A percentile compares a stretch with the other conserved stretches of the same genome.
These are phyloP conservation scores for Odontomyia ornata DNA, from an alignment of 2,888 invertebrate species.

Conservation along the genomic window DNA sequence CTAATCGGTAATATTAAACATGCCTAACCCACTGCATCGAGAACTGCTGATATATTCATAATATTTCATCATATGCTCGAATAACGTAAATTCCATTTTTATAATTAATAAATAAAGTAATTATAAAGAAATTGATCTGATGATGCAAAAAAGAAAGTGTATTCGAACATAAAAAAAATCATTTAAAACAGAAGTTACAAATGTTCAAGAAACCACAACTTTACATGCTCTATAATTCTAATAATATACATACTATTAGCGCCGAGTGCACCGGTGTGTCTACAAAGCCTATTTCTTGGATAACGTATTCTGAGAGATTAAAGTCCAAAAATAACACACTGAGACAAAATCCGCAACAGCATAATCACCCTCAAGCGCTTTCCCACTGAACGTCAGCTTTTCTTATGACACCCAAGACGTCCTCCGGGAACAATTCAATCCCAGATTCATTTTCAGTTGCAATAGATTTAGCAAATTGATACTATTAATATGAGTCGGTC, in stretches of 20 bases:
- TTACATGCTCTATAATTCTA: neutral
- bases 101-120: no score
- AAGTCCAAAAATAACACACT: slow-evolving; percentile 22
- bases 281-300: neutral
- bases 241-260: neutral
- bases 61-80: no score
- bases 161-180: no score
- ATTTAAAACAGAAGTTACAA: no score
- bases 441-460: slow-evolving; percentile 13
- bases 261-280: neutral
- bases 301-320: neutral
- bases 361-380: neutral
- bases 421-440: neutral
- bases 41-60: no score
- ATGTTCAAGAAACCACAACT: no score
- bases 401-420: slow-evolving; percentile 10
- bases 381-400: slow-evolving; percentile 10
- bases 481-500: neutral
- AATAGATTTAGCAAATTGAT: neutral
- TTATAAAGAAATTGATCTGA: no score
- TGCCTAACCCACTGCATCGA: no score
- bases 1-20: no score
- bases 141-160: no score
- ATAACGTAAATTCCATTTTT: no score
- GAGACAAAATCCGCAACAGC: neutral